A percentile compares a stretch with the other conserved stretches of the same genome.
Conservation (phyloP, 1,140 invertebrate species). For the Drosophila persimilis region DNA sequence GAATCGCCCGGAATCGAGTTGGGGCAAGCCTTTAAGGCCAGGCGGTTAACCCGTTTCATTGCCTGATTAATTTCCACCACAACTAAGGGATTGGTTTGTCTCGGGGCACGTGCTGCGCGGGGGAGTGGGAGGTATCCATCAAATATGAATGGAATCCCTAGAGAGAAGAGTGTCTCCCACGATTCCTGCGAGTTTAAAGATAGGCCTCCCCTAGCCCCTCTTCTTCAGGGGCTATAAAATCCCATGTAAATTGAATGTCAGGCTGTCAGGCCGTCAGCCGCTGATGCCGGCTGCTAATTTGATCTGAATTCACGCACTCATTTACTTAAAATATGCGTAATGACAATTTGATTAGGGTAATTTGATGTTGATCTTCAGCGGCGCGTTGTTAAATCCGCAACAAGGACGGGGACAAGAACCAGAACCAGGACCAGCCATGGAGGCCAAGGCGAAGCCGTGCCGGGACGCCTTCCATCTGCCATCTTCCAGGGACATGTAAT, state of each 20-base stretch:
- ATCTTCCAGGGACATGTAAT: slow-evolving; percentile 52
- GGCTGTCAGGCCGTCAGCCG: slow-evolving; percentile 5
- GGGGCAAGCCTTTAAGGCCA: slow-evolving; percentile 37
- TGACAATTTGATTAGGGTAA: slow-evolving; percentile 79
- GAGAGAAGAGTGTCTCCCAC: too few relatives aligned
- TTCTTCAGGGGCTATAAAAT: slow-evolving; percentile 8
- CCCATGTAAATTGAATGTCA: slow-evolving; percentile 55
- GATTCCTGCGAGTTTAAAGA: too few relatives aligned
- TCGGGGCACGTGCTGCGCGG: not conserved
- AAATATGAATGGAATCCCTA: too few relatives aligned
- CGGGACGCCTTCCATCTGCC: too few relatives aligned
- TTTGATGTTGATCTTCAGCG: slow-evolving; percentile 71
- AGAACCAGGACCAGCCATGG: slow-evolving; percentile 4
- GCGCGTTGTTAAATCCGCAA: slow-evolving; percentile 45
- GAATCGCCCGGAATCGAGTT: slow-evolving; percentile 13
- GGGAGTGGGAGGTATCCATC: too few relatives aligned
- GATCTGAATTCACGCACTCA: slow-evolving; percentile 73
- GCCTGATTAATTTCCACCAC: slow-evolving; percentile 56
- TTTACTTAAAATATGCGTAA: slow-evolving; percentile 77
- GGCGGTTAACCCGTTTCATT: slow-evolving; percentile 25
- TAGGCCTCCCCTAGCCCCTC: not conserved
- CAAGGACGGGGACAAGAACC: slow-evolving; percentile 15
- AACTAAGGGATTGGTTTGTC: slow-evolving; percentile 12
- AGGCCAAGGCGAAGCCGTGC: slow-evolving; percentile 30
- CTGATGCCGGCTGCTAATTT: slow-evolving; percentile 50